Base-by-base conservation (phyloP, 2,797 vertebrate genomes). In the Synanceia verrucosa region DNA sequence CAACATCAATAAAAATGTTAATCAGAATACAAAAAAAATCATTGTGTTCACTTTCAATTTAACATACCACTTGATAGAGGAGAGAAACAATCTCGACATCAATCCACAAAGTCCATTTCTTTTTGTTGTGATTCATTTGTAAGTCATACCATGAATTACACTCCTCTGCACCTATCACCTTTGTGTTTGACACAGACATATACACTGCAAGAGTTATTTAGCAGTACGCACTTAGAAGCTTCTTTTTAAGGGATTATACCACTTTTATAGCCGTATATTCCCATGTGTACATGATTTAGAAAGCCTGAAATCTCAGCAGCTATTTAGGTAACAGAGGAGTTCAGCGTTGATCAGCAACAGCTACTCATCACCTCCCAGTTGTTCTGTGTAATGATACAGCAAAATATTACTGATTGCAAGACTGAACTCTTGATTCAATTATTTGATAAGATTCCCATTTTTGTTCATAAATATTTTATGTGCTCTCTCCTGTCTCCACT, bases 1-100 rank as follows among this genome's bases (percentile, higher is more conserved):
- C 21, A 46, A n/a, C 66, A 76, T 80, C 72, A 76, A 85, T 83
- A 86, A 73, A 86, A 84, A 78, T 87, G 70, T 61, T 86, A 76
- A 88, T 89, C 70, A 55, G 57, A 50, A 39, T 53, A 73, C 31
- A 24, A 24, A 72, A 53, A 66, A 52, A 59, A 57, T n/a, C 16
- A 69, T 66, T 47, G 52, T 82, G 70, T 76, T 76, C 50, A 23
- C 78, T 78, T 73, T 77, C 51, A 70, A 69, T 87, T 70, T 46
- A 71, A 44, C 26, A 19, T 29, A 23, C 50, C 34, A 43, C 58
- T 70, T 69, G 78, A 76, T 48, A 58, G n/a, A 75, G 33, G 37
- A 68, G 57, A 51, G 55, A 50, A 72, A 79, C 44, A 79, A 65
- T 74, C 58, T 72, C 53, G 37, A 47, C 31, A 70, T 81, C 66